phyloP scores from a whole-genome alignment of 2,888 invertebrate species.

The Hypomecis punctinalis region DNA sequence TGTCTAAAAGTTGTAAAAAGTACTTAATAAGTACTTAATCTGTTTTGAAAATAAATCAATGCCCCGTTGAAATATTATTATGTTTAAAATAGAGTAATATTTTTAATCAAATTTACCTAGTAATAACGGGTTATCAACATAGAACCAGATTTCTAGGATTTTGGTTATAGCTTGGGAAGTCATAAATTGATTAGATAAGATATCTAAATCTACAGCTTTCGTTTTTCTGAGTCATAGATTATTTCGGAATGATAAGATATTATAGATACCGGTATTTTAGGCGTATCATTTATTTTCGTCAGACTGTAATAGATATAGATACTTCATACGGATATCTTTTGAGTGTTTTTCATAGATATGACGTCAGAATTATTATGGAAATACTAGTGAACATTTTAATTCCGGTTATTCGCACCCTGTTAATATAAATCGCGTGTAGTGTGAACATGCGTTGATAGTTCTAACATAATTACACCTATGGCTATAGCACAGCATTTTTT shows the following conservation, averaged over 20 bases:
- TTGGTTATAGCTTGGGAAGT: constrained; percentile 8
- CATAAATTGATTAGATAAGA: constrained; percentile 20
- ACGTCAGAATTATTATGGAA: too few relatives aligned
- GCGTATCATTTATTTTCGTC: constrained; percentile 3
- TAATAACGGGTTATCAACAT: background rate
- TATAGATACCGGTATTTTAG: background rate
- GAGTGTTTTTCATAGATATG: too few relatives aligned
- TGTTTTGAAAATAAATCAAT: too few relatives aligned
- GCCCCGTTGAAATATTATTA: too few relatives aligned
- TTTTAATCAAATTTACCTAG: background rate
- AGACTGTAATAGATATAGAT: background rate
- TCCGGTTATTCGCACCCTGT: background rate
- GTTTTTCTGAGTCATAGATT: constrained; percentile 13
- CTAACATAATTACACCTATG: background rate
- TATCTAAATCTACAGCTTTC: background rate
- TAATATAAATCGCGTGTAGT: too few relatives aligned
- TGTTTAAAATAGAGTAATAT: background rate
- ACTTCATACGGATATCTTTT: too few relatives aligned
- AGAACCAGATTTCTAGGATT: constrained; percentile 23
- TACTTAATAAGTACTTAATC: too few relatives aligned
- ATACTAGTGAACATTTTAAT: background rate
- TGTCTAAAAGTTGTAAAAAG: too few relatives aligned
- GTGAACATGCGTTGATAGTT: too few relatives aligned
- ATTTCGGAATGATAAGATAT: constrained; percentile 13
- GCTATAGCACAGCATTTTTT: background rate